Base-by-base conservation (phyloP, 2,797 vertebrate species). In the Lycodopsis pacificus region DNA sequence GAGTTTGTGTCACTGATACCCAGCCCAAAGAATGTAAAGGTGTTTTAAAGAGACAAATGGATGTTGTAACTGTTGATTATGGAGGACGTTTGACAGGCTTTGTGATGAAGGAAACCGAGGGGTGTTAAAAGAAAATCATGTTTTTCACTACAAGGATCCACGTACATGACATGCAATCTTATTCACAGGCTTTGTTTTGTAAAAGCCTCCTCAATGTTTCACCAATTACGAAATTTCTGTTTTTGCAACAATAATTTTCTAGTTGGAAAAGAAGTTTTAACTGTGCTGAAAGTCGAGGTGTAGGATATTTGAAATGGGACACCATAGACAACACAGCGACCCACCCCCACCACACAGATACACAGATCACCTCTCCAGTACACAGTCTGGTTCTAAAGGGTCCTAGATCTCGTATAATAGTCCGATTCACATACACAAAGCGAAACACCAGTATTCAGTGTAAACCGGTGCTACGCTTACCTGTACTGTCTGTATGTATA, bases 21-120 rank as follows among this genome's bases (percentile, higher is more conserved):
- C 86, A 93, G 91, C 91, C 93, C 94, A 94, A 94, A 94, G 94
- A 94, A 93, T 94, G 94, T 94, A 94, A 92, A 88, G 88, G 91
- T 89, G 84, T 89, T 87, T 69, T 84, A 79, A 88, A 88, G 76
- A 92, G 90, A 92, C 89, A 38, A 83, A 89, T 92, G 92, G 91
- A 94, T 92, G 93, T 94, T 90, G 80, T 93, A 84, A 78, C 74
- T 86, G 80, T 90, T 85, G 69, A 81, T 80, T 65, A 75, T 77
- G 76, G 72, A 69, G 14, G 82, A 79, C 19, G 25, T 76, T 76
- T 77, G 59, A 85, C 81, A 75, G 79, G 72, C 53, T 87, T 83
- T 83, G 68, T 71, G 69, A 90, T 90, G 90, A 92, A 92, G 91
- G 87, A 92, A 92, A 88, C 68, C 4, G 22, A 89, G 79, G 66